Evolutionary conservation across 2,113 vertebrate genomes (phyloP).

Genomic region (Heptranchias perlo): DNA sequence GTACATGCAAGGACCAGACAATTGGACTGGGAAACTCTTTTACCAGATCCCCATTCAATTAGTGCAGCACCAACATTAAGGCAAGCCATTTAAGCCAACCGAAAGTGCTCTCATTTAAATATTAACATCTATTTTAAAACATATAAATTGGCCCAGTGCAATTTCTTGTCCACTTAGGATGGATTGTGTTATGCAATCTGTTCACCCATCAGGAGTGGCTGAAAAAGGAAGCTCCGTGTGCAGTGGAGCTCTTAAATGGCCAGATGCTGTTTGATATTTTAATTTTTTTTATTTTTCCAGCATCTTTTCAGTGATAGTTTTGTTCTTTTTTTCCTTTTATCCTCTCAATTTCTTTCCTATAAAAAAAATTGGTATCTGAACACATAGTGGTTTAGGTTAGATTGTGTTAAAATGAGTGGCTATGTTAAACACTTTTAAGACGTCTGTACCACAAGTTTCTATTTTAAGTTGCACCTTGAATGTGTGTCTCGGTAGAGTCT

Average conservation of each 20-base stretch:
- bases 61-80: not conserved
- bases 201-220: not conserved
- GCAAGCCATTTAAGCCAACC: not conserved
- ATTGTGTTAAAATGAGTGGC: not conserved
- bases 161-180: not conserved
- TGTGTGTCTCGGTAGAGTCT: not conserved
- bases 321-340: not conserved
- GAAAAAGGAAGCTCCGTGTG: not conserved
- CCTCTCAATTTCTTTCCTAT: not conserved
- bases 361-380: not conserved
- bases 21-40: too few relatives aligned
- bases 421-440: not conserved
- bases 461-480: not conserved
- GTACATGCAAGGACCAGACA: not conserved
- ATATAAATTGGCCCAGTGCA: not conserved
- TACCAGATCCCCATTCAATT: not conserved
- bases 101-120: not conserved
- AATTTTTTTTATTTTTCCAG: not conserved
- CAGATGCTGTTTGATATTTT: not conserved
- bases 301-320: not conserved
- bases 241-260: not conserved
- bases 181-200: not conserved
- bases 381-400: not conserved
- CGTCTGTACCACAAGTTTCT: not conserved
- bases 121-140: not conserved